Conservation (phyloP, 92 coral and sea anemone species). For the Pocillopora meandrina region DNA sequence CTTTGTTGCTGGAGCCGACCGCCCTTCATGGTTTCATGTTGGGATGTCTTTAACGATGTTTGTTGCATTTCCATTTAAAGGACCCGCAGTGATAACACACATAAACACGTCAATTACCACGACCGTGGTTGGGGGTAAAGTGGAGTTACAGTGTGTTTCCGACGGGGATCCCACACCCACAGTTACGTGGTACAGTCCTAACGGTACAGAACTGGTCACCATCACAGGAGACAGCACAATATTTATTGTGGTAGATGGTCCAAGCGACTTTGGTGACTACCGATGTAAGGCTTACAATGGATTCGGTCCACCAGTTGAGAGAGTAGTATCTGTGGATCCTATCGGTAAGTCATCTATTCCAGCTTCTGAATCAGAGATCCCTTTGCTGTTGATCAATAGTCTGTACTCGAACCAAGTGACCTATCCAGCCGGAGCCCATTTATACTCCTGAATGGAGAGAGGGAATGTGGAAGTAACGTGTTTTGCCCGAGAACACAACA, state of each 20-base stretch:
- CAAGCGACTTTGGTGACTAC: conserved; percentile 35
- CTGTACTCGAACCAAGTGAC: not conserved
- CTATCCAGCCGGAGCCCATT: no score
- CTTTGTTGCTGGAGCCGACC: no score
- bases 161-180: conserved; percentile 39
- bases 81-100: conserved; percentile 15
- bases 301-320: conserved; percentile 36
- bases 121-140: conserved; percentile 24
- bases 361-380: not conserved
- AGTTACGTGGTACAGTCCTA: conserved; percentile 39
- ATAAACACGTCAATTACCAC: conserved; percentile 1
- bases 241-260: not conserved
- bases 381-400: not conserved
- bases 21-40: no score
- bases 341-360: not conserved
- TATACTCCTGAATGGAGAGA: no score
- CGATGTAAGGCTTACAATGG: conserved; percentile 25
- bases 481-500: no score
- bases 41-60: no score
- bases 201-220: conserved; percentile 17
- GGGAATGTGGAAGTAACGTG: no score
- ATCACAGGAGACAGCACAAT: conserved; percentile 21
- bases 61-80: not conserved
- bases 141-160: conserved; percentile 27
- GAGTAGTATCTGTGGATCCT: not conserved